Conservation (phyloP, 2,797 vertebrate genomes). For the Cichlasoma orientale region DNA sequence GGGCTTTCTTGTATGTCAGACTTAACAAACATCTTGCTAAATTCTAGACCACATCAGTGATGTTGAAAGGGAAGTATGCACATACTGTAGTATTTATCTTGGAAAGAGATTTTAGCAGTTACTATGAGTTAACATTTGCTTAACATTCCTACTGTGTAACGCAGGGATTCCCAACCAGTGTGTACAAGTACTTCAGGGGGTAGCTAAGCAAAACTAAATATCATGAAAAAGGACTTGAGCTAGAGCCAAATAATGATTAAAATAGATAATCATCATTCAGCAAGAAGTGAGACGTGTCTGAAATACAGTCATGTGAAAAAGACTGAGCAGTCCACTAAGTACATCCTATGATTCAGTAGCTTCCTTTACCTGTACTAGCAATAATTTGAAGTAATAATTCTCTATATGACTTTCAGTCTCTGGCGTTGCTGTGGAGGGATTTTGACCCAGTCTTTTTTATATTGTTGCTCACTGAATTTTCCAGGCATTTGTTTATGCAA, state of each 20-base stretch:
- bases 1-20: constrained; percentile 46
- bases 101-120: neutral
- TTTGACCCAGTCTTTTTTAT: neutral
- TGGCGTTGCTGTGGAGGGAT: neutral
- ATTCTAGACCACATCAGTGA: constrained; percentile 32
- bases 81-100: constrained; percentile 18
- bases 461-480: neutral
- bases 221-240: neutral
- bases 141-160: constrained; percentile 19
- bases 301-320: neutral
- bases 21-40: constrained; percentile 32
- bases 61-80: neutral
- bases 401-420: neutral
- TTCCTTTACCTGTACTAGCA: neutral
- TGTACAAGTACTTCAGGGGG: neutral
- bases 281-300: neutral
- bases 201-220: constrained; percentile 1
- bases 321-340: neutral
- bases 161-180: neutral
- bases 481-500: neutral
- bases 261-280: neutral
- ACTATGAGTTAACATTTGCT: constrained; percentile 34
- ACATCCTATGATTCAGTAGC: neutral
- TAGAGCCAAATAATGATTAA: neutral
- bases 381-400: neutral